Evolutionary conservation across 2,113 vertebrate genomes (phyloP).

Genomic region (Ctenodactylus gundi): DNA sequence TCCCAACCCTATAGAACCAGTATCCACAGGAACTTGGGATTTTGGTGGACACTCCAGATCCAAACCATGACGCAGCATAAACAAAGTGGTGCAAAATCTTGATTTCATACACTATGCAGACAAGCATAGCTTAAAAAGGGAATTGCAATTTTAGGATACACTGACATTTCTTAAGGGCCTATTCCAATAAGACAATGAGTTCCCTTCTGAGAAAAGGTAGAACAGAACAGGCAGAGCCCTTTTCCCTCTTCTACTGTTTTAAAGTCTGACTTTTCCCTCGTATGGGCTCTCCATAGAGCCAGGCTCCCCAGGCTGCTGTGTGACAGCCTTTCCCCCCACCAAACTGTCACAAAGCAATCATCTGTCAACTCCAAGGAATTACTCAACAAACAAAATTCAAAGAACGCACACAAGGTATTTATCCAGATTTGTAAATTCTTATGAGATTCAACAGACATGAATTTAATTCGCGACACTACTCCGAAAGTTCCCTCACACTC

Average conservation of each 20-base stretch:
- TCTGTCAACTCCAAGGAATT: constrained; percentile 20
- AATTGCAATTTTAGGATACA: not conserved
- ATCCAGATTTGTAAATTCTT: not conserved
- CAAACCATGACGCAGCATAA: no score
- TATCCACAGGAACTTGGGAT: no score
- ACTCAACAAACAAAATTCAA: not conserved
- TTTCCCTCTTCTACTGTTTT: not conserved
- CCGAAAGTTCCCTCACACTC: not conserved
- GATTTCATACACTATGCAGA: not conserved
- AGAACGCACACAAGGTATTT: not conserved
- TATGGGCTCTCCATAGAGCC: not conserved
- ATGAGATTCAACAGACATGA: not conserved
- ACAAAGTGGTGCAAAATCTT: constrained; percentile 5
- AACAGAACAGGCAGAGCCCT: not conserved
- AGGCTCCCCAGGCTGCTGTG: not conserved
- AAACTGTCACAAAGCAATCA: not conserved
- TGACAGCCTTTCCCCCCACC: not conserved
- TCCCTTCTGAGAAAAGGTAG: not conserved
- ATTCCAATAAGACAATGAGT: not conserved
- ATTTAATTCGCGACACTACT: not conserved
- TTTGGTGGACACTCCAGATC: no score
- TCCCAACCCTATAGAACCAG: no score
- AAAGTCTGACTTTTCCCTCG: not conserved
- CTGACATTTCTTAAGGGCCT: not conserved
- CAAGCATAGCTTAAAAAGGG: not conserved